phyloP scores from a whole-genome alignment of 1,140 invertebrate genomes.

The Drosophila micromelanica region DNA sequence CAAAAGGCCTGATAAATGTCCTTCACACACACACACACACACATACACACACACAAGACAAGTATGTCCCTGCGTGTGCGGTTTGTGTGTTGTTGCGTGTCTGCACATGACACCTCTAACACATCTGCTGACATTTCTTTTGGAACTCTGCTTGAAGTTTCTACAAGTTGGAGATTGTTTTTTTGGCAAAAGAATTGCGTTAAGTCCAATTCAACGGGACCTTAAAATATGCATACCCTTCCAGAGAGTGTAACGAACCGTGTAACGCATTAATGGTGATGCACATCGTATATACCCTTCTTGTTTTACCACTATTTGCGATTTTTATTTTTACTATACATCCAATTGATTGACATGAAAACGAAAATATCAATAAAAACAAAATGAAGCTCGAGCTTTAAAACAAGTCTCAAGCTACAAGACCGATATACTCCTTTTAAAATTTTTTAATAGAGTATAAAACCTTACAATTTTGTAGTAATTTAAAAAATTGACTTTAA shows the following conservation, averaged over 20 bases:
- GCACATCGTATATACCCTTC: not conserved
- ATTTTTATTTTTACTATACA: not conserved
- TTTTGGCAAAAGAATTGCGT: too few relatives aligned
- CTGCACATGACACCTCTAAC: constrained; percentile 46
- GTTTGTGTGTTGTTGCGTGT: constrained; percentile 8
- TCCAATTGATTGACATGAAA: constrained; percentile 18
- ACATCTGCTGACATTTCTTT: constrained; percentile 2
- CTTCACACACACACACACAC: not conserved
- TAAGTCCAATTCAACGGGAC: too few relatives aligned
- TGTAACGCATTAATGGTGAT: too few relatives aligned
- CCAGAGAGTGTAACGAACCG: too few relatives aligned
- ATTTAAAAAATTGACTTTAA: too few relatives aligned
- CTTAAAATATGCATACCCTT: too few relatives aligned
- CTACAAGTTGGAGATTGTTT: not conserved
- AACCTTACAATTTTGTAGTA: too few relatives aligned
- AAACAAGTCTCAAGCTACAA: too few relatives aligned
- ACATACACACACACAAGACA: not conserved
- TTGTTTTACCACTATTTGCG: not conserved
- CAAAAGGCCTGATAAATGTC: constrained; percentile 49
- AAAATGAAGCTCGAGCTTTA: not conserved
- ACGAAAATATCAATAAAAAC: not conserved
- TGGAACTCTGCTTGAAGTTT: constrained; percentile 29
- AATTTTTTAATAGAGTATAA: too few relatives aligned
- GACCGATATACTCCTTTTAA: too few relatives aligned
- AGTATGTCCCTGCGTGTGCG: not conserved